Base-by-base conservation (phyloP, 2,113 vertebrate genomes). In the Stictonetta naevosa region DNA sequence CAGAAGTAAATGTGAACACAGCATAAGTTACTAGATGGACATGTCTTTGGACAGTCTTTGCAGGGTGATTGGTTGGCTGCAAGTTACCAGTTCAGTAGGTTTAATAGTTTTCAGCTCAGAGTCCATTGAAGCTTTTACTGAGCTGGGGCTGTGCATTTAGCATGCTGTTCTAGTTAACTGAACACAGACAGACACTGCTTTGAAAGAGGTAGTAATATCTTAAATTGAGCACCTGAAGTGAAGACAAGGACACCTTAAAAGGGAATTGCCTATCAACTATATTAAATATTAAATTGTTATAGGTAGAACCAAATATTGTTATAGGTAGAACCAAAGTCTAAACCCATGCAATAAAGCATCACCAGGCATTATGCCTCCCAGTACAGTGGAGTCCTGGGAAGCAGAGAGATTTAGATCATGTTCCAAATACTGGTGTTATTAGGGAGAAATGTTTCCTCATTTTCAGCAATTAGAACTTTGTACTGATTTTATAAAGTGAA, bases 61-160 rank as follows among this genome's bases (percentile, higher is more conserved):
- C 56, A 74, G 29, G 36, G 69, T 71, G 62, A 52, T 91, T 96
- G 48, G 86, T 94, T 97, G 26, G 44, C 67, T 75, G 19, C 64
- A 87, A 71, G 78, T 92, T 60, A 93, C 84, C 26, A 42, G 46
- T 88, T 93, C 79, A 88, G 46, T 83, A 8, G 11, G 15, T 69
- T 76, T 52, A 77, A 84, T 59, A 73, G 58, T 75, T 96, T 96
- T 86, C 91, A 91, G 81, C 89, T 97, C 90, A n/a, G 71, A 72
- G 44, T 88, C 74, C 90, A 58, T 89, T 82, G 68, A 75, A 94
- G 95, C 50, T 50, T 68, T 28, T 60, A 63, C 42, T 4, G 10
- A 15, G 6, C 34, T 33, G 66, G 44, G 66, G 55, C 33, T 64
- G 18, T 53, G 76, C 55, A 53, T 74, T 76, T 58, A 73, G 23